Base-by-base conservation (phyloP, 2,888 invertebrate species). In the Drosophila quasianomalipes region DNA sequence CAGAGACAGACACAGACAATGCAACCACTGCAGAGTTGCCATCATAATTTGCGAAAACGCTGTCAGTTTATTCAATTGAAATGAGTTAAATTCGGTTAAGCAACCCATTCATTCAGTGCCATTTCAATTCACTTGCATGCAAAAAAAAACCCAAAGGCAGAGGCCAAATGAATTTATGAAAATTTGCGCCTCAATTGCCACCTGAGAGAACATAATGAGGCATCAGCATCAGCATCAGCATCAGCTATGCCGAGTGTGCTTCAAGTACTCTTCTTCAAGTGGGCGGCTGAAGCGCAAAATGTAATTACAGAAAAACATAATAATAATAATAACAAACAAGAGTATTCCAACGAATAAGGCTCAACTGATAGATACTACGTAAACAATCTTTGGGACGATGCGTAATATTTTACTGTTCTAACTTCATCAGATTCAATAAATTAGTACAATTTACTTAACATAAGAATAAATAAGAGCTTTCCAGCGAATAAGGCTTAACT, bases 41-140 rank as follows among this genome's bases (percentile, higher is more conserved):
- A 28, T 57, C 69, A 69, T 73, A 78, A 81, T 73, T 71, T 26
- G 47, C 47, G 55, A 64, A 41, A 65, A 33, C 52, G 68, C 63
- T 53, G 60, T 60, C 73, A 67, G 54, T 69, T 76, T 69, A 77
- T 68, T 73, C 78, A 89, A 89, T 85, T 85, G 81, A 77, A 79
- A 70, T 66, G 71, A 72, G 75, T 84, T 85, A 65, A 85, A 84
- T 78, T 87, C 70, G 71, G 74, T 76, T 87, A 80, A 87, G 69
- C 70, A 65, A 79, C 70, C 64, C 74, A 71, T 65, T 68, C 70
- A 67, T 65, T 75, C 85, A 85, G 80, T 86, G 85, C 70, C 89
- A 82, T 83, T 86, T 85, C 70, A 89, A 85, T 85, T 82, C 73
- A 73, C n/a, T 41, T 58, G 37, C 54, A 39, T 5, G 9, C 70